These are phyloP conservation scores for Echinometra lucunter DNA, from an alignment of 53 echinoderm and acorn worm species.

Conservation along the genomic window DNA sequence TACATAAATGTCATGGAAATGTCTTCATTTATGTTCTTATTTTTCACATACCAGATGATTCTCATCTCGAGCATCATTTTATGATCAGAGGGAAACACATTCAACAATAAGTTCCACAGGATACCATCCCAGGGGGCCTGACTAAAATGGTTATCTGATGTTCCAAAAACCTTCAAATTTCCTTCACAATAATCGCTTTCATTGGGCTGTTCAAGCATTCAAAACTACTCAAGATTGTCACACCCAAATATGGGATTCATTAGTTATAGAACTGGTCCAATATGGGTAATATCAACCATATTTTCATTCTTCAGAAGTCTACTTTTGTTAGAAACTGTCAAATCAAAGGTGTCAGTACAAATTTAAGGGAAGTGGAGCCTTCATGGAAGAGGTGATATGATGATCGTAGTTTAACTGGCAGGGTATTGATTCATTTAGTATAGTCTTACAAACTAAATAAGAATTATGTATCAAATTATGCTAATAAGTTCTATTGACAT, in stretches of 20 bases:
- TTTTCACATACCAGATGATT: not conserved
- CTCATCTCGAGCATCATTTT: not conserved
- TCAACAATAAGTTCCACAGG: not conserved
- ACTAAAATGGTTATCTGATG: slow-evolving; percentile 14
- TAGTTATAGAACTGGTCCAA: not conserved
- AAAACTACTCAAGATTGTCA: not conserved
- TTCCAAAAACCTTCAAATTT: not conserved
- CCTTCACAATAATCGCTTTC: not conserved
- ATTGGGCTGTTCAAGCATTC: not conserved
- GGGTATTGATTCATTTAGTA: not conserved
- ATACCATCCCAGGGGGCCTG: not conserved
- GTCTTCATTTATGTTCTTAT: not conserved
- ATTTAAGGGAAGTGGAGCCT: not conserved
- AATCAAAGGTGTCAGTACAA: not conserved
- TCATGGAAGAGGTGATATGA: not conserved
- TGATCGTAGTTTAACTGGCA: too few species aligned
- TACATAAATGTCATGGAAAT: not conserved
- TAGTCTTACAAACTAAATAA: too few species aligned
- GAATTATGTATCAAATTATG: too few species aligned
- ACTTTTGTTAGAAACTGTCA: not conserved
- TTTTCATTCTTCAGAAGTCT: not conserved
- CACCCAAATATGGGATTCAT: not conserved
- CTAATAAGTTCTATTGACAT: not conserved
- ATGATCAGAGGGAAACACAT: not conserved
- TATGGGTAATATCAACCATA: not conserved